Evolutionary conservation across 2,797 vertebrate species (phyloP), one percentile per base, ranked within the genome.

Genomic region (Loriculus beryllinus): DNA sequence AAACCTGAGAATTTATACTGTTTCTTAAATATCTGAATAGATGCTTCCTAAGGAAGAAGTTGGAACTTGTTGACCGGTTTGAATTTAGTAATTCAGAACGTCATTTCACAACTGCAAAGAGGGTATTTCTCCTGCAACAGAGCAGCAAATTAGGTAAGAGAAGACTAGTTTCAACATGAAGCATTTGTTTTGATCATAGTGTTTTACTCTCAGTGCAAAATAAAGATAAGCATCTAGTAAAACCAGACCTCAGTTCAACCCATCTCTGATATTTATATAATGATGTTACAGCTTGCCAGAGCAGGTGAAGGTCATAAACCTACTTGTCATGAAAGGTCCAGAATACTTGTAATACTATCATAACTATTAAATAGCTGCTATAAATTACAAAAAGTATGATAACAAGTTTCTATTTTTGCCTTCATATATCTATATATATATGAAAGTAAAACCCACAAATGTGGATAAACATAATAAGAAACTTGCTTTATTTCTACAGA

Each of bases 141-240:
- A 82, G 28, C 56, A 82, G 68, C 40, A 83, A 69, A 59, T 88
- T 82, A 60, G 63, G 20, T 76, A 94, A 91, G 72, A 83, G 42
- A 80, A 65, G 82, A 59, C 80, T 48, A 43, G 92, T 93, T 92
- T 67, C 43, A 92, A 94, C 93, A 81, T 19, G 94, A 93, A 94
- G 33, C 59, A 82, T 67, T 92, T 95, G 79, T 91, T 86, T 81
- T 84, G 84, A 90, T 92, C 86, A 87, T 49, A 67, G 6, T 49
- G 54, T 81, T 88, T 92, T 86, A 91, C 82, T 74, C 56, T 37
- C 56, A 43, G 63, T 56, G 52, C 82, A 93, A 93, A 92, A 92
- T 42, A 88, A 69, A 95, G 95, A 96, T 91, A 96, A 84, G 67
- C 47, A 95, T 93, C 85, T 86, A 90, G 92, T 39, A 97, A 91